Evolutionary conservation across 1,140 invertebrate species (phyloP), one percentile per base, ranked within the genome.

Genomic region (Galleria mellonella): DNA sequence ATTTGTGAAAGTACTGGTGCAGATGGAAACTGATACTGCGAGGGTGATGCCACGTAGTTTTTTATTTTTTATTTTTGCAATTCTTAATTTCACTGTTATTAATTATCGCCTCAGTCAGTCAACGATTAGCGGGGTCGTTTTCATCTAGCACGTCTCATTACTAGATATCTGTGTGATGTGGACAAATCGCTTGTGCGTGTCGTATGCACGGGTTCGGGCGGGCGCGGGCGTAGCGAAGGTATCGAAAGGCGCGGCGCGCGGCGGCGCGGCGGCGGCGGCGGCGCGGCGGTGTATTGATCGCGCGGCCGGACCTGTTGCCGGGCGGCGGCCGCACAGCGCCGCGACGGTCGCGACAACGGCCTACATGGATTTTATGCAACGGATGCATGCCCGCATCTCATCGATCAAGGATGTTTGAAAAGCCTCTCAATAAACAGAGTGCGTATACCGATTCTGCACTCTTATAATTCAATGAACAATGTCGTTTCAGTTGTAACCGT

Each of bases 231-330:
- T 12, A 40, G 36, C 36, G 52, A 42, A 48, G 54, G 51, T 35
- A 63, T 56, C 49, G 59, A 64, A 69, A 66, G 71, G 64, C 61
- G 58, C 61, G 62, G 47, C 17, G 47, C 38, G 46, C 40, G 46
- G 46, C 44, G 51, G 52, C 57, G 55, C 47, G 61, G 52, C 66
- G 70, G 72, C 58, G 66, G 72, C 63, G 61, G 69, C 69, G 65
- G 47, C 49, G 44, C 55, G 56, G 43, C 47, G 39, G 53, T 51
- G 67, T 81, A 81, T 81, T 75, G 76, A 83, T 83, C 76, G 17
- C 17, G 17, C 17, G 69, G 54, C 57, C 47, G 55, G 58, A 83
- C 78, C 78, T 81, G 78, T 83, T 81, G 76, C 76, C 75, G 74
- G 72, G 75, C 77, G 67, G 59, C 43, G 43, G 47, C 52, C 48